A percentile compares a stretch with the other conserved stretches of the same genome.
These are phyloP conservation scores for Bubalus kerabau DNA, from an alignment of 2,113 vertebrate species.

Conservation along the genomic window DNA sequence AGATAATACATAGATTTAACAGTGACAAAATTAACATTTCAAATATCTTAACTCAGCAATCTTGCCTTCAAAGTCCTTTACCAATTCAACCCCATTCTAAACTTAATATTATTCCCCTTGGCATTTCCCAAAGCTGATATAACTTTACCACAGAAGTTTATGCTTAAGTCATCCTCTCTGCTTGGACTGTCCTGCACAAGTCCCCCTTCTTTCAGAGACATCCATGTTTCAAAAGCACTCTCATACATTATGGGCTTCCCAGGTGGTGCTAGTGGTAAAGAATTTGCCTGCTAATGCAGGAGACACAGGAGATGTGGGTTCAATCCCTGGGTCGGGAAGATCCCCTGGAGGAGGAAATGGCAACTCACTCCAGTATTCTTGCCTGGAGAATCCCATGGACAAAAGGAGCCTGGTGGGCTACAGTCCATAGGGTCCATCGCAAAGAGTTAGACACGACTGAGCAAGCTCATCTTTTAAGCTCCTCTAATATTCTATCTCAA, in stretches of 20 bases:
- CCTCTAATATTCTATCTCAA: not conserved
- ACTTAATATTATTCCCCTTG: not conserved
- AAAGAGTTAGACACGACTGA: not conserved
- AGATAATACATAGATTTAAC: not conserved
- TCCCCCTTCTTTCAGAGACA: not conserved
- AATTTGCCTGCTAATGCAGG: not conserved
- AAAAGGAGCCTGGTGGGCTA: not conserved
- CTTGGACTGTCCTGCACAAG: not conserved
- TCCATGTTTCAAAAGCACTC: not conserved
- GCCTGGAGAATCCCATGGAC: not conserved
- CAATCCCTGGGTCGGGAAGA: not conserved
- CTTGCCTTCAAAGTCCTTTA: not conserved
- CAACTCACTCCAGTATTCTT: not conserved
- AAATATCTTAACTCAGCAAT: not conserved
- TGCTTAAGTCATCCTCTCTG: not conserved
- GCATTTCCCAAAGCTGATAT: not conserved
- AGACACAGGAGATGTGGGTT: not conserved
- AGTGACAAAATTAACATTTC: not conserved
- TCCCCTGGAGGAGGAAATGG: not conserved
- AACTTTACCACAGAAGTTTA: not conserved
- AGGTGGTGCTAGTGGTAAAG: not conserved
- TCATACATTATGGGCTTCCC: not conserved
- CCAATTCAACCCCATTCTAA: not conserved
- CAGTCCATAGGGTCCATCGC: accelerated
- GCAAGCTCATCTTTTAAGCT: not conserved